Base-by-base conservation (phyloP, 2,888 invertebrate species). In the Melikaiella ostensackeni region DNA sequence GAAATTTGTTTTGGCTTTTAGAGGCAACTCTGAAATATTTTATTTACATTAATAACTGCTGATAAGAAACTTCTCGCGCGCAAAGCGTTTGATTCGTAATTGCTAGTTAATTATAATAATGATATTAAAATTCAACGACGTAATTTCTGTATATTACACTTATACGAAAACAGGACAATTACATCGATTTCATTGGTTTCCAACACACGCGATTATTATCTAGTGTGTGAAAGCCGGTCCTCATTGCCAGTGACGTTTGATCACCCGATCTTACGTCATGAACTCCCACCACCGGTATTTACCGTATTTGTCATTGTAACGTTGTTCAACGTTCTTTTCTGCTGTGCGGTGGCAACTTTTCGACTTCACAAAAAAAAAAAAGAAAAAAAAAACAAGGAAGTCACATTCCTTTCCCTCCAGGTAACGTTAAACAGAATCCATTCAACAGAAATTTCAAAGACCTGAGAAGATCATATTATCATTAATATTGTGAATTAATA, bases 211-310 rank as follows among this genome's bases (percentile, higher is more conserved):
- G 46, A 27, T 46, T 46, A 46, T 21, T 27, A 42, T 46, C 66
- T 42, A 42, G 27, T 55, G 46, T 66, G 19, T 13, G 8, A 61
- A 42, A 19, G 13, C 38, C 13, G 38, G 38, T 4, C 13, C 38
- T 38, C 11, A 38, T 13, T 38, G 38, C 8, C n/a, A 50, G n/a
- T 70, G 46, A 46, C 75, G 42, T 64, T 64, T 75, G 86, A 89
- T 89, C 89, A 89, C 84, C 86, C 90, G 89, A 89, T 87, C 83
- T 89, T 89, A 85, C 89, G 88, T 89, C 89, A 88, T 80, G 74
- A 62, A 61, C 75, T 78, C 63, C 79, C 80, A 77, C 75, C 76
- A 59, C 74, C 78, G 24, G 38, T 35, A 64, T 38, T 38, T 38
- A 21, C n/a, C 50, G 33, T 50, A 50, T 76, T 75, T 70, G 21